These are phyloP conservation scores for Arrhamphus sclerolepis DNA, from an alignment of 2,797 vertebrate genomes.

Conservation along the genomic window DNA sequence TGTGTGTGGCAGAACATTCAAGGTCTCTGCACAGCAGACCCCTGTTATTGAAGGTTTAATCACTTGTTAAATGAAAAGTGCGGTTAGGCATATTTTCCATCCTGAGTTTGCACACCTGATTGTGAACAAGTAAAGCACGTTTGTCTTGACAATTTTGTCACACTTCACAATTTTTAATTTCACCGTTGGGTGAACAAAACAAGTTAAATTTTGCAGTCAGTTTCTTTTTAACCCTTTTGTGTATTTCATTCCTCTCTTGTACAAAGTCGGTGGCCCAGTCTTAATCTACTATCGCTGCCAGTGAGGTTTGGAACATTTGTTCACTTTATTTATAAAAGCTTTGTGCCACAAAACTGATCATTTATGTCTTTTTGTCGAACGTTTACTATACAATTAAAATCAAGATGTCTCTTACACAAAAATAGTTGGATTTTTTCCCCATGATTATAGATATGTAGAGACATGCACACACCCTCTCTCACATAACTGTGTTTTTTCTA, in stretches of 20 bases:
- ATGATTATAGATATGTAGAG: no score
- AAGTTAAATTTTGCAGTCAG: conserved; percentile 37
- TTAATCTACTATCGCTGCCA: conserved; percentile 14
- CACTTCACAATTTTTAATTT: conserved; percentile 70
- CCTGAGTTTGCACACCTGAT: conserved; percentile 46
- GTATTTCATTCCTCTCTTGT: conserved; percentile 20
- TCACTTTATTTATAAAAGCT: conserved; percentile 16
- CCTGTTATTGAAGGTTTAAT: conserved; percentile 58
- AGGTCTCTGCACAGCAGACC: conserved; percentile 31
- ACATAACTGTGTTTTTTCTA: no score
- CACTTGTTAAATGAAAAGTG: conserved; percentile 50
- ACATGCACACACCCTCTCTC: no score
- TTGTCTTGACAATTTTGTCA: conserved; percentile 60
- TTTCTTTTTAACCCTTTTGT: conserved; percentile 19
- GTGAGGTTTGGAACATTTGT: conserved; percentile 16
- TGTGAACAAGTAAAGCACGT: conserved; percentile 21
- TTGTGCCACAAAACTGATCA: background rate
- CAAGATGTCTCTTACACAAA: no score
- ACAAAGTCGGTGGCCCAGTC: conserved; percentile 29
- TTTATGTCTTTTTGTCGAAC: background rate
- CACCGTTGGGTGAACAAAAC: conserved; percentile 65
- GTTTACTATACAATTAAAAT: no score
- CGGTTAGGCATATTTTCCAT: conserved; percentile 48
- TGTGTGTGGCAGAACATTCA: conserved; percentile 25
- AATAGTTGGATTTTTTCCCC: no score